phyloP scores from a whole-genome alignment of 1,140 invertebrate genomes.

The Solenopsis fugax region DNA sequence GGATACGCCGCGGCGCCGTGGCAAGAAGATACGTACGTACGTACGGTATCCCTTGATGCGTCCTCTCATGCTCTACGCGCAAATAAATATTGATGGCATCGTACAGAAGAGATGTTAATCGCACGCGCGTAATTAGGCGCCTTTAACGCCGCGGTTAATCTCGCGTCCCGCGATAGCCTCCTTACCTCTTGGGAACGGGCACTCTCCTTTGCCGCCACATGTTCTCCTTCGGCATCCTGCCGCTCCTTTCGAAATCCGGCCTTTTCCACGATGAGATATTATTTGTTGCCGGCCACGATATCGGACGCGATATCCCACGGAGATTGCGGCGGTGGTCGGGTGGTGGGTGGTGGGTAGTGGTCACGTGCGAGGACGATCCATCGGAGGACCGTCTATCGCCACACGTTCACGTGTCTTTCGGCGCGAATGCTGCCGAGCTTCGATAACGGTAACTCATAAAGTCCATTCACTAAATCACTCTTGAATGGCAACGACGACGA shows the following conservation, averaged over 20 bases:
- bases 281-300: slow-evolving; percentile 1
- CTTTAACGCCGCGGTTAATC: slow-evolving; percentile 38
- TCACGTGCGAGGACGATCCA: slow-evolving; percentile 43
- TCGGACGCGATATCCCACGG: slow-evolving; percentile 16
- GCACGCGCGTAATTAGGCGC: slow-evolving; percentile 37
- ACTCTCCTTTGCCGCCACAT: slow-evolving; percentile 82
- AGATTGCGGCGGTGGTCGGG: neutral
- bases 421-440: neutral
- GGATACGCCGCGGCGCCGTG: neutral
- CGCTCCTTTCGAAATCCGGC: slow-evolving; percentile 37
- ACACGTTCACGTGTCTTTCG: slow-evolving; percentile 5
- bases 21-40: neutral
- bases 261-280: neutral
- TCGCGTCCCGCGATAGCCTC: neutral
- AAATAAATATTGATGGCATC: slow-evolving; percentile 58
- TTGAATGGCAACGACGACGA: neutral
- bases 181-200: slow-evolving; percentile 83
- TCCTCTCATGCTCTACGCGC: slow-evolving; percentile 41
- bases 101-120: slow-evolving; percentile 43
- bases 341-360: no score
- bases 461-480: slow-evolving; percentile 25
- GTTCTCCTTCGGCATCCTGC: slow-evolving; percentile 70
- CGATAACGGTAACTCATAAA: slow-evolving; percentile 36
- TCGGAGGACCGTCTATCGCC: neutral
- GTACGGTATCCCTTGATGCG: slow-evolving; percentile 6